Conservation (phyloP, 2,888 invertebrate genomes). For the Cryptocephalus primarius region DNA sequence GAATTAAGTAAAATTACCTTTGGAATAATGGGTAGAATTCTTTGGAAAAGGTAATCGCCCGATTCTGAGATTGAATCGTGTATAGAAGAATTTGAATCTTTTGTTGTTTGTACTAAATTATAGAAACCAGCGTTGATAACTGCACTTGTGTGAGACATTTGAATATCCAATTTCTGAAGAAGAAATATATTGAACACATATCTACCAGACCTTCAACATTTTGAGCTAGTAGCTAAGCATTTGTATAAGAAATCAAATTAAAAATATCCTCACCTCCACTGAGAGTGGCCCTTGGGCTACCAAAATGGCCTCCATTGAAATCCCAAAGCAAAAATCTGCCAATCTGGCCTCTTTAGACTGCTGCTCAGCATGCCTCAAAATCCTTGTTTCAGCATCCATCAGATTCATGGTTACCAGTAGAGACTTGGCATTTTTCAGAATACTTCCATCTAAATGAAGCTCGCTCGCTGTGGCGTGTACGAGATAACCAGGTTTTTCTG, state of each 20-base stretch:
- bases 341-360: slow-evolving; percentile 49
- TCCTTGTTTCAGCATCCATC: slow-evolving; percentile 51
- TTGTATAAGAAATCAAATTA: not conserved
- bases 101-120: slow-evolving; percentile 34
- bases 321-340: slow-evolving; percentile 61
- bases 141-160: slow-evolving; percentile 47
- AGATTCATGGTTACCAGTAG: slow-evolving; percentile 64
- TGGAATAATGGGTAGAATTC: slow-evolving; percentile 68
- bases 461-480: slow-evolving; percentile 61
- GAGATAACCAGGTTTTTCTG: slow-evolving; percentile 56
- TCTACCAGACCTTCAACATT: not conserved
- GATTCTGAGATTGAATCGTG: slow-evolving; percentile 17
- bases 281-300: slow-evolving; percentile 77
- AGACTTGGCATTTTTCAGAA: slow-evolving; percentile 56
- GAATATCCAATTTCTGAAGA: slow-evolving; percentile 54
- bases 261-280: slow-evolving; percentile 50
- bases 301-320: slow-evolving; percentile 65
- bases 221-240: too few relatives aligned
- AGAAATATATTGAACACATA: slow-evolving; percentile 2
- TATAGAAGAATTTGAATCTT: slow-evolving; percentile 5
- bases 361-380: slow-evolving; percentile 43
- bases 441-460: slow-evolving; percentile 56
- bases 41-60: slow-evolving; percentile 47
- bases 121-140: slow-evolving; percentile 49
- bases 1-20: slow-evolving; percentile 43